Conservation (phyloP, 2,113 vertebrate genomes). For the Istiophorus platypterus region DNA sequence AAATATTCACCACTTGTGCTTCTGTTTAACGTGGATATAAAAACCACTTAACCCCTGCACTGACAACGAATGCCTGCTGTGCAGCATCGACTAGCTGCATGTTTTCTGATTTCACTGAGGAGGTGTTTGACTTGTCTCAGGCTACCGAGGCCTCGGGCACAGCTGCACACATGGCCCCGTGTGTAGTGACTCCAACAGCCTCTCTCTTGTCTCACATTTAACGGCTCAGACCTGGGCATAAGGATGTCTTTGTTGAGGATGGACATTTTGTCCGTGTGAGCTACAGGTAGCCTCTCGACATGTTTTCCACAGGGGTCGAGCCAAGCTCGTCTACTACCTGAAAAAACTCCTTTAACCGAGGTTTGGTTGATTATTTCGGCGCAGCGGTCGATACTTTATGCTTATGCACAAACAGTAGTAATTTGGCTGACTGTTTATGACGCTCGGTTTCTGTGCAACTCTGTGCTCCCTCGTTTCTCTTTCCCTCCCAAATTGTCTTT, state of each 20-base stretch:
- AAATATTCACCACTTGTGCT: not conserved
- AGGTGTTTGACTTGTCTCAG: slow-evolving; percentile 32
- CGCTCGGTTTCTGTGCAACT: not conserved
- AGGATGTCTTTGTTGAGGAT: slow-evolving; percentile 78
- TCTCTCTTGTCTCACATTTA: slow-evolving; percentile 52
- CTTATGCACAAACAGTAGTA: slow-evolving; percentile 1
- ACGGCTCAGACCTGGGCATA: slow-evolving; percentile 54
- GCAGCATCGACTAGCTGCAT: not conserved
- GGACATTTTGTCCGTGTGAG: slow-evolving; percentile 56
- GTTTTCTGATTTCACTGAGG: slow-evolving; percentile 38
- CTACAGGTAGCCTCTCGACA: slow-evolving; percentile 40
- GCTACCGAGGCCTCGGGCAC: slow-evolving; percentile 6
- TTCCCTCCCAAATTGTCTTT: slow-evolving; percentile 26
- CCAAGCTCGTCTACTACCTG: not conserved
- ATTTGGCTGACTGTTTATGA: not conserved
- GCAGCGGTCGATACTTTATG: not conserved
- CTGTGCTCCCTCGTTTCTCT: slow-evolving; percentile 9
- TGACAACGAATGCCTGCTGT: not conserved
- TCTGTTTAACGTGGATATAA: not conserved
- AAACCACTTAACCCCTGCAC: not conserved
- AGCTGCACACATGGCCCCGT: slow-evolving; percentile 30
- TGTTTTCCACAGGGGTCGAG: slow-evolving; percentile 9
- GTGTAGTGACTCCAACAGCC: slow-evolving; percentile 61
- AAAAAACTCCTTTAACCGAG: not conserved
- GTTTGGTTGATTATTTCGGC: not conserved